Evolutionary conservation across 2,888 invertebrate species (phyloP).

Genomic region (Stenichneumon culpator): DNA sequence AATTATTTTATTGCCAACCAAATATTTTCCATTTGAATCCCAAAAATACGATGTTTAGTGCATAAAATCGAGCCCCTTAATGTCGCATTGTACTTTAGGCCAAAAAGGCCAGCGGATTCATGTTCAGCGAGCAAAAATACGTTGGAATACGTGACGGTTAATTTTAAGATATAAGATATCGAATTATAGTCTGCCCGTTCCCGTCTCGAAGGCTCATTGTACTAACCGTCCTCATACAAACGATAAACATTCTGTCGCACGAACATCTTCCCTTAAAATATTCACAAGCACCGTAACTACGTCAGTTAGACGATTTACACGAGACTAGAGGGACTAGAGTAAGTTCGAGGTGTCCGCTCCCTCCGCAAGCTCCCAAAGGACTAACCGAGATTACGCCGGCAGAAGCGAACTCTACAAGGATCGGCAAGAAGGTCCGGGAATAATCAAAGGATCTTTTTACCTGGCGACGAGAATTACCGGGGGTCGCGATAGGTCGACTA

Average conservation of each 20-base stretch:
- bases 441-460: background rate
- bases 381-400: slow-evolving; percentile 20
- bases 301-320: background rate
- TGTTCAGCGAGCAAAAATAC: no score
- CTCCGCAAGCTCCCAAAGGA: slow-evolving; percentile 8
- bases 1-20: no score
- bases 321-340: slow-evolving; percentile 27
- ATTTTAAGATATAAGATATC: no score
- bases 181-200: background rate
- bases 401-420: background rate
- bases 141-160: no score
- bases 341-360: slow-evolving; percentile 2
- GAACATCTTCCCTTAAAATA: slow-evolving; percentile 62
- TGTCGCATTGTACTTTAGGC: no score
- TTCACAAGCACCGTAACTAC: slow-evolving; percentile 13
- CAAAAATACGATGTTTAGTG: no score
- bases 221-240: slow-evolving; percentile 57
- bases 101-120: no score
- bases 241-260: slow-evolving; percentile 65
- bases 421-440: background rate
- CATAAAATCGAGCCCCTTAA: no score
- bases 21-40: no score
- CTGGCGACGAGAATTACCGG: background rate
- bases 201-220: background rate
- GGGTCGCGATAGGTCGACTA: background rate